Base-by-base conservation (phyloP, 2,113 vertebrate species). In the Chaetops frenatus region DNA sequence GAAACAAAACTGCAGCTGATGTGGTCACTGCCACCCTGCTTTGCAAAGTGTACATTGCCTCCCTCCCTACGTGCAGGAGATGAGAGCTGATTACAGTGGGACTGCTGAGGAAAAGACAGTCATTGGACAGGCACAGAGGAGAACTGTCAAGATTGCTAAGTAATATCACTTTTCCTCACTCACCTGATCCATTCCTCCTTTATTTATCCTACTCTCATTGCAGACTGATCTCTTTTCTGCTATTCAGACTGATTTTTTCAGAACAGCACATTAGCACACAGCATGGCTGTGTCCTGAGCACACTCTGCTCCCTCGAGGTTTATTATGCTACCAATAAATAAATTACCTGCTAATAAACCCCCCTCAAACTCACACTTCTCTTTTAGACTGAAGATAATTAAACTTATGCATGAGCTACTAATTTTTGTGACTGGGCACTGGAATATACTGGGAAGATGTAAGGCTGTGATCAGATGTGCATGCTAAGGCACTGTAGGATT, bases 1-100 rank as follows among this genome's bases (percentile, higher is more conserved):
- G 50, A 94, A 92, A 77, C 25, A 84, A 15, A 93, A 56, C 14
- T 74, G 51, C 64, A 93, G 62, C 86, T 74, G 88, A 25, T 15
- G 36, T 2, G 42, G 76, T 70, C 71, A 36, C 42, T 54, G 23
- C 29, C 40, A 61, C 6, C 28, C 83, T 53, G 42, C 72, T 64
- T 5, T 66, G 85, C 70, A 36, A n/a, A 72, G 86, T 12, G 78
- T 70, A 80, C 69, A 44, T 0, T 15, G 74, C 35, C 78, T 84
- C 40, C 78, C 64, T 22, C 22, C 14, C 4, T 4, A 22, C 11
- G 29, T 1, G 24, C 44, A 25, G 56, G 35, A 66, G 67, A 48
- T 19, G 48, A 33, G 53, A 12, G 61, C 0, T n/a, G 61, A 53
- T 3, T 5, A 48, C 36, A 85, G 21, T 0, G 29, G 44, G 38